Conservation (phyloP, 2,888 invertebrate genomes). For the Cantharis rustica region DNA sequence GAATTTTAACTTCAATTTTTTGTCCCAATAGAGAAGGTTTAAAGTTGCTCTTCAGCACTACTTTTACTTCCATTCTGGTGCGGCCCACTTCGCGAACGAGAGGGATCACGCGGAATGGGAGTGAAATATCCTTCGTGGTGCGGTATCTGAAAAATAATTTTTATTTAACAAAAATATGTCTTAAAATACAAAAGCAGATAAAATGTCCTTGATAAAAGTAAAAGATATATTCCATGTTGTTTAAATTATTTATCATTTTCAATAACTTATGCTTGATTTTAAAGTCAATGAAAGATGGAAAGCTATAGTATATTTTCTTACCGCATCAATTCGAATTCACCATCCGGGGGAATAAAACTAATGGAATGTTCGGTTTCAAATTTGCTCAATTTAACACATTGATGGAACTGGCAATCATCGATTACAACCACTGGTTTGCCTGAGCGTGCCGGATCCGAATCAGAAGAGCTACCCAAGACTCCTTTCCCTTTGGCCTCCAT, state of each 20-base stretch:
- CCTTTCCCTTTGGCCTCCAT: conserved; percentile 93
- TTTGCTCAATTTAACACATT: conserved; percentile 99
- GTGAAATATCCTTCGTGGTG: conserved; percentile 98
- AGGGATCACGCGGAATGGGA: conserved; percentile 99
- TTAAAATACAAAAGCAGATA: no score
- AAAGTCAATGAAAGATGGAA: no score
- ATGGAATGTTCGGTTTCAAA: conserved; percentile 99
- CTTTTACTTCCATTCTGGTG: conserved; percentile 99
- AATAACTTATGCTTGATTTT: no score
- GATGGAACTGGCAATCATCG: conserved; percentile 99
- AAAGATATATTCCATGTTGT: no score
- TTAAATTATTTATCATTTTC: no score
- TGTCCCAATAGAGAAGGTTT: conserved; percentile 97
- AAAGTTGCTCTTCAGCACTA: conserved; percentile 98
- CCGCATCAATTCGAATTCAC: conserved; percentile 99
- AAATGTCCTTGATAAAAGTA: no score
- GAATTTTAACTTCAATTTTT: conserved; percentile 99
- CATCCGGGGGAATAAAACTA: conserved; percentile 99
- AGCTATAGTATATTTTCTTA: conserved; percentile 47
- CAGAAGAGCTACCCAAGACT: conserved; percentile 66
- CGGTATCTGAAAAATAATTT: conserved; percentile 73
- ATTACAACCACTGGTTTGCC: conserved; percentile 99
- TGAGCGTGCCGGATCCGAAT: conserved; percentile 81
- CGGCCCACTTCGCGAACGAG: conserved; percentile 97
- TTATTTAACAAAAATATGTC: neutral